These are phyloP conservation scores for Dasyornis broadbenti DNA, from an alignment of 2,113 vertebrate species.

Conservation along the genomic window DNA sequence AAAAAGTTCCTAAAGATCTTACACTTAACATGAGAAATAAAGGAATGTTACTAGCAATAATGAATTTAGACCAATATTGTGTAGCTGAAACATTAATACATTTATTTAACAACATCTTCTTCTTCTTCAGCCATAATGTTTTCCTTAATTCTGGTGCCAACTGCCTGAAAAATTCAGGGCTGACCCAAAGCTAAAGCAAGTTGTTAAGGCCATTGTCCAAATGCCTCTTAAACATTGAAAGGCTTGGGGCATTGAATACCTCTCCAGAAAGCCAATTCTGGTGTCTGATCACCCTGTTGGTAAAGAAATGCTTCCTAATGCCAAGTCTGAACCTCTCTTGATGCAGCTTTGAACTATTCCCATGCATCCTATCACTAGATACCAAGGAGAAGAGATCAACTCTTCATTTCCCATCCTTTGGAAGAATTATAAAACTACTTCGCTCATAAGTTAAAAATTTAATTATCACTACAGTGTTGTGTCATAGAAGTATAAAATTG, in stretches of 20 bases:
- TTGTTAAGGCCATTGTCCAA: neutral
- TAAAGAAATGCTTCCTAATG: neutral
- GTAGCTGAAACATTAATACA: neutral
- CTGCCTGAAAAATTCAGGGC: neutral
- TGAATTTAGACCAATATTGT: neutral
- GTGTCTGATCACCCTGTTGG: neutral
- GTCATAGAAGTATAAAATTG: neutral
- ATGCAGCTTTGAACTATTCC: neutral
- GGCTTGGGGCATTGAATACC: rapidly evolving
- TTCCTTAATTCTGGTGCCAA: neutral
- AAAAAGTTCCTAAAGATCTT: neutral
- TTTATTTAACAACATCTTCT: neutral
- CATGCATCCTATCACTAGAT: neutral
- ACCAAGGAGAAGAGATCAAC: neutral
- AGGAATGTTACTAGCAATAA: neutral
- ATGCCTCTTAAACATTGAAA: neutral
- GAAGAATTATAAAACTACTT: neutral
- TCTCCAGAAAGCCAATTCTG: neutral
- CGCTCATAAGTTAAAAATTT: neutral
- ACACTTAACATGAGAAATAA: neutral
- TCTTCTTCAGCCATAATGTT: neutral
- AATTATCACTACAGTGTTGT: neutral
- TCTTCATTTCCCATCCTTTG: neutral
- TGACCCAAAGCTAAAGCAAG: neutral
- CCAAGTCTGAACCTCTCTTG: rapidly evolving